These are phyloP conservation scores for Hystrix brachyura DNA, from an alignment of 2,113 vertebrate genomes.

Conservation along the genomic window DNA sequence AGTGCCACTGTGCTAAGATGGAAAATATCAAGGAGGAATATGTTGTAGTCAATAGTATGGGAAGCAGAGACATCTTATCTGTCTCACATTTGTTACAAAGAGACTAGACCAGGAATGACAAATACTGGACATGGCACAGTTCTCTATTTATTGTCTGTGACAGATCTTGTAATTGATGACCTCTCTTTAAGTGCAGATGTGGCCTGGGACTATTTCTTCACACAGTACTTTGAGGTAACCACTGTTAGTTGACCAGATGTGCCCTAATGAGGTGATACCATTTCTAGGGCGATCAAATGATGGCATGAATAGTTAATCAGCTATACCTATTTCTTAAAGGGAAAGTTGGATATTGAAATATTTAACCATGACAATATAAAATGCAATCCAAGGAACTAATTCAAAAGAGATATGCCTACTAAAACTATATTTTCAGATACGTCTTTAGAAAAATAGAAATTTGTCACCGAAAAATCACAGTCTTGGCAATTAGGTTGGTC, in stretches of 20 bases:
- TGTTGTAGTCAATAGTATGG: not conserved
- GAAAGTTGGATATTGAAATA: slow-evolving; percentile 21
- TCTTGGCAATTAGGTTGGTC: not conserved
- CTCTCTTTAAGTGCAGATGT: not conserved
- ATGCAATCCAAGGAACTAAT: not conserved
- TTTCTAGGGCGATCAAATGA: not conserved
- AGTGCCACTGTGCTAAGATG: not conserved
- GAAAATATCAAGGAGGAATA: slow-evolving; percentile 20
- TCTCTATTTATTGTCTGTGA: not conserved
- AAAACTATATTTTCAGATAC: not conserved
- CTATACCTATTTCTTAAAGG: not conserved
- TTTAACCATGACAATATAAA: slow-evolving; percentile 45
- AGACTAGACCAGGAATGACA: not conserved
- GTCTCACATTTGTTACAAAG: not conserved
- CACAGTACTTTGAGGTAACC: not conserved
- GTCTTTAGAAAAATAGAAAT: slow-evolving; percentile 28
- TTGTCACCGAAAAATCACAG: not conserved
- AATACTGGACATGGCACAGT: not conserved
- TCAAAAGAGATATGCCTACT: not conserved
- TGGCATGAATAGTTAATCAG: slow-evolving; percentile 6
- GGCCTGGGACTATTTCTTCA: not conserved
- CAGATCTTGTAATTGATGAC: slow-evolving; percentile 4
- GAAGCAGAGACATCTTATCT: not conserved
- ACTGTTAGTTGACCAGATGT: not conserved
- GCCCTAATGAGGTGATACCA: not conserved